A percentile compares a stretch with the other conserved stretches of the same genome.
Evolutionary conservation across 1,140 invertebrate genomes (phyloP).

Genomic region (Drosophila cardini): DNA sequence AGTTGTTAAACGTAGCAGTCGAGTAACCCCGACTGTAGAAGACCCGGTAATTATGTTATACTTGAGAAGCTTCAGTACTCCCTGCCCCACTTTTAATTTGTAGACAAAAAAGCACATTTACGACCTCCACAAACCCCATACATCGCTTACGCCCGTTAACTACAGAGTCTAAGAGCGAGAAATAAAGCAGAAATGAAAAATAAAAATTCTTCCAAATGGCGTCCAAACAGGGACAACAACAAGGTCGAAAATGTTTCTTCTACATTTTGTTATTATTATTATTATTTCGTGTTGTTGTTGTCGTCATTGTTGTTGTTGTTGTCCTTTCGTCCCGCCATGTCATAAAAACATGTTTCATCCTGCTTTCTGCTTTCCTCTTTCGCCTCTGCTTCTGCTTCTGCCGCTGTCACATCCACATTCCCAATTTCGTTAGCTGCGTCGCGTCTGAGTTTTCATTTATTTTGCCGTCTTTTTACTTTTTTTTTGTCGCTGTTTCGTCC

Average conservation of each 20-base stretch:
- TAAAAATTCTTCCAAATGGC: conserved; percentile 53
- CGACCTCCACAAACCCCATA: too few species aligned
- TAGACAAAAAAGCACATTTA: too few species aligned
- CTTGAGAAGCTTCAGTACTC: too few species aligned
- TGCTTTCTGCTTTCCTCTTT: neutral
- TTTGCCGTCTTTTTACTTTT: conserved; percentile 53
- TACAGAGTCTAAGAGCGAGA: neutral
- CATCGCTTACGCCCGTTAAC: too few species aligned
- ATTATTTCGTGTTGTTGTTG: conserved; percentile 25
- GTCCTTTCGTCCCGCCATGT: conserved; percentile 57
- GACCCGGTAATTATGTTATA: too few species aligned
- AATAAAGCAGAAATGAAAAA: conserved; percentile 15
- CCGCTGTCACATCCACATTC: conserved; percentile 8
- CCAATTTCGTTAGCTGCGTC: conserved; percentile 62
- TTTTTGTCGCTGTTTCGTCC: conserved; percentile 26
- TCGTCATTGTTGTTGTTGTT: conserved; percentile 35
- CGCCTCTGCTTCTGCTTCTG: neutral
- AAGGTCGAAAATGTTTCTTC: conserved; percentile 36
- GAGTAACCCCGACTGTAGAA: too few species aligned
- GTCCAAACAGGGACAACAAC: conserved; percentile 48
- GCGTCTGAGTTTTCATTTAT: conserved; percentile 81
- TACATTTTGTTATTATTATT: conserved; percentile 35
- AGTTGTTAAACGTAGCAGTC: too few species aligned
- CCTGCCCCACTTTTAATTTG: too few species aligned
- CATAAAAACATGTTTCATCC: conserved; percentile 53